These are phyloP conservation scores for Porphyrio hochstetteri DNA, from an alignment of 2,113 vertebrate species.

Conservation along the genomic window DNA sequence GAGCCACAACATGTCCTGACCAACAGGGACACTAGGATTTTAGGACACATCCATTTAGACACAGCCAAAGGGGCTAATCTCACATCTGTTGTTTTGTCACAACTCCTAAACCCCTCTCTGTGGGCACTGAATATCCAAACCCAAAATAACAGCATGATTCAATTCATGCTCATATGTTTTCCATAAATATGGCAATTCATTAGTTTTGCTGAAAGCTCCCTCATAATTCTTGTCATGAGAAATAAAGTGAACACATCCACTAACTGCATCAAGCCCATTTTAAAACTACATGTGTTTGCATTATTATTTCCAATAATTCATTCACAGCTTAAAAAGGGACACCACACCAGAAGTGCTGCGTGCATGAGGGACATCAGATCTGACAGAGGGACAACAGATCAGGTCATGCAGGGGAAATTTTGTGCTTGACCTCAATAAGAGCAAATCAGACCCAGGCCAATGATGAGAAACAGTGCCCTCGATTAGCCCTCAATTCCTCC, in stretches of 20 bases:
- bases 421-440: not conserved
- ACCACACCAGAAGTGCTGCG: not conserved
- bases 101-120: constrained; percentile 45
- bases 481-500: not conserved
- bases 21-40: constrained; percentile 20
- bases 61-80: constrained; percentile 55
- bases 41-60: not conserved
- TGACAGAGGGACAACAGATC: not conserved
- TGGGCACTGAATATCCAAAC: constrained; percentile 30
- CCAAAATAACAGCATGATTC: constrained; percentile 52
- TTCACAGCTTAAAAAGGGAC: not conserved
- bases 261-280: not conserved
- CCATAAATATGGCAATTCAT: constrained; percentile 44
- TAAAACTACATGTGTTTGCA: not conserved
- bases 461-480: not conserved
- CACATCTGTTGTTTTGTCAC: constrained; percentile 63
- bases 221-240: not conserved
- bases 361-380: not conserved
- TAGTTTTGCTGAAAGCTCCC: not conserved
- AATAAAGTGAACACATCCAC: not conserved
- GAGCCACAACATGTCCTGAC: not conserved
- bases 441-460: not conserved
- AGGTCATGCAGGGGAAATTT: not conserved
- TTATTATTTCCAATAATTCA: not conserved
- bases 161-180: constrained; percentile 36